A percentile compares a stretch with the other conserved stretches of the same genome.
These are phyloP conservation scores for Nymphalis c-album DNA, from an alignment of 2,888 invertebrate genomes.

Conservation along the genomic window DNA sequence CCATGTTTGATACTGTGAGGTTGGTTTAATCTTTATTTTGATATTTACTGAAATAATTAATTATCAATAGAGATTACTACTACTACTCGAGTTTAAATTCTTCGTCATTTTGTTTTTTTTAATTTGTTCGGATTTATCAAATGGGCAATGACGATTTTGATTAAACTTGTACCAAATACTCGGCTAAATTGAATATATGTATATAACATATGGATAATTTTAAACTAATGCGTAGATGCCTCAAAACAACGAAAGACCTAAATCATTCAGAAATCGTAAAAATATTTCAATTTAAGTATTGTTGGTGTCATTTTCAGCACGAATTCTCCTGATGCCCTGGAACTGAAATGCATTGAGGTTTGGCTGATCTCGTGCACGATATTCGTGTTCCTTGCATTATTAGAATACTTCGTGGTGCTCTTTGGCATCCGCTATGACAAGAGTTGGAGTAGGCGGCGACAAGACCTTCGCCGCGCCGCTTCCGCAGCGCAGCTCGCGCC, in stretches of 20 bases:
- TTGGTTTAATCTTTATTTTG: constrained; percentile 42
- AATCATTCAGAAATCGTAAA: no score
- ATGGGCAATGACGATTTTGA: no score
- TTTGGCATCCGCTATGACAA: constrained; percentile 85
- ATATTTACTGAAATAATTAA: background rate
- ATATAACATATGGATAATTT: no score
- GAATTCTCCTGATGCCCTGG: constrained; percentile 84
- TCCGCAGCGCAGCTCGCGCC: constrained; percentile 71
- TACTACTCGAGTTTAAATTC: no score
- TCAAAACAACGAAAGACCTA: no score
- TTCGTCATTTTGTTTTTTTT: no score
- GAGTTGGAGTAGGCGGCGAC: constrained; percentile 80
- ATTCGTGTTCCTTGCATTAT: constrained; percentile 83
- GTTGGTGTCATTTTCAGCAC: constrained; percentile 64
- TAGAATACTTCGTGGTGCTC: constrained; percentile 84
- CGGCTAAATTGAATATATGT: no score
- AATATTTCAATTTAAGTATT: constrained; percentile 8
- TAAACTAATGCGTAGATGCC: no score
- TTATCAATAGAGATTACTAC: no score
- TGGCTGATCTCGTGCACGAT: constrained; percentile 85
- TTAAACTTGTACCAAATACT: no score
- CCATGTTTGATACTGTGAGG: constrained; percentile 86
- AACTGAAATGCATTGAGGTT: constrained; percentile 84
- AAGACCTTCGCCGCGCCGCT: constrained; percentile 69
- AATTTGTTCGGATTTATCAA: no score